phyloP scores from a whole-genome alignment of 2,797 vertebrate species.

The Tarsius wallacei region DNA sequence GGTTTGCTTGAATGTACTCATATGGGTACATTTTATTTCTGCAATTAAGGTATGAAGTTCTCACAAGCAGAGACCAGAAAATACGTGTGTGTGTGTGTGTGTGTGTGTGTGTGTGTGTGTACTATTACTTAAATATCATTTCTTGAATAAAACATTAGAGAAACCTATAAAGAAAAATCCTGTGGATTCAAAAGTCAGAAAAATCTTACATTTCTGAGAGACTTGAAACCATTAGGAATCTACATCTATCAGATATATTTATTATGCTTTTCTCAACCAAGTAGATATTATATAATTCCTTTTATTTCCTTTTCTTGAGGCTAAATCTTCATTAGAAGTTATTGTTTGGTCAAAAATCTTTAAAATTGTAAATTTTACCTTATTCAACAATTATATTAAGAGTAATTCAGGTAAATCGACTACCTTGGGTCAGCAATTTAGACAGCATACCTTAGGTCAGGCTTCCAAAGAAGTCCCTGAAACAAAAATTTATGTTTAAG shows the following conservation, averaged over 20 bases:
- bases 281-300: neutral
- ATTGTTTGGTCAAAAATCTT: neutral
- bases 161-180: neutral
- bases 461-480: constrained; percentile 28
- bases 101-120: neutral
- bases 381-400: constrained; percentile 39
- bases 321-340: constrained; percentile 30
- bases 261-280: neutral
- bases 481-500: neutral
- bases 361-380: neutral
- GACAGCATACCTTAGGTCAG: neutral
- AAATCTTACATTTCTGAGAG: neutral
- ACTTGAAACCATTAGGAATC: neutral
- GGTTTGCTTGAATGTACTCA: neutral
- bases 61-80: neutral
- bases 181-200: neutral
- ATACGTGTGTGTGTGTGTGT: neutral
- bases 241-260: neutral
- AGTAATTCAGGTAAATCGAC: neutral
- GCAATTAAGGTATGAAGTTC: neutral
- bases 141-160: constrained; percentile 1
- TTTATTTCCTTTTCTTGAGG: constrained; percentile 15
- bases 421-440: neutral
- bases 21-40: neutral
- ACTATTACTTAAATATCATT: neutral